Conservation (phyloP, 2,797 vertebrate genomes). For the Sebastiscus tertius region DNA sequence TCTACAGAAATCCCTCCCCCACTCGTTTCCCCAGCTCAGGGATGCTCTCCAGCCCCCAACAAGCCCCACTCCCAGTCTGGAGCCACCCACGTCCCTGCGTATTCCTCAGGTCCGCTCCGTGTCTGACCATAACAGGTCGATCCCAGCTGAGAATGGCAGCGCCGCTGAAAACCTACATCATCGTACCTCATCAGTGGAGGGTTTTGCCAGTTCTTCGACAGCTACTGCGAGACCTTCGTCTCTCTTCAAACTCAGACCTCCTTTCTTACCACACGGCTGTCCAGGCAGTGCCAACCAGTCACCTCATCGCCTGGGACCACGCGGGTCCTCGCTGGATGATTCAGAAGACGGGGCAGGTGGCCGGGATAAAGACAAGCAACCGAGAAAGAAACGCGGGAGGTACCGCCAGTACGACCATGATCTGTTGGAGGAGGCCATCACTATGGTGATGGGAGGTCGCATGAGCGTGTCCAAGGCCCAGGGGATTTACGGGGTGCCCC, state of each 20-base stretch:
- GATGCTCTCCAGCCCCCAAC: constrained; percentile 72
- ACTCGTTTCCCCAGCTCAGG: constrained; percentile 81
- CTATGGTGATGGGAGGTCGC: constrained; percentile 97
- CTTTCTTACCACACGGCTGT: constrained; percentile 64
- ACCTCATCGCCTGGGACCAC: constrained; percentile 68
- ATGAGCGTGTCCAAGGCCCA: constrained; percentile 99
- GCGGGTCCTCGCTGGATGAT: constrained; percentile 87
- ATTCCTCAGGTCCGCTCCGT: constrained; percentile 97
- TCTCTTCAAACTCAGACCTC: constrained; percentile 75
- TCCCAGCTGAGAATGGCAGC: constrained; percentile 88
- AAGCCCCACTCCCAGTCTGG: constrained; percentile 76
- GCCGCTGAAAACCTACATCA: constrained; percentile 91
- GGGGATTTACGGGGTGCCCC: constrained; percentile 97
- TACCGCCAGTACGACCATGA: constrained; percentile 98
- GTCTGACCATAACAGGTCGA: constrained; percentile 85
- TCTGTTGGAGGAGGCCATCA: constrained; percentile 97
- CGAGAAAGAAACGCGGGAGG: constrained; percentile 96
- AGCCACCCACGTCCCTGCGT: constrained; percentile 90
- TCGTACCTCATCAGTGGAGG: constrained; percentile 76
- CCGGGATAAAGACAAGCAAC: constrained; percentile 97
- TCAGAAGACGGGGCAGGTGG: constrained; percentile 90
- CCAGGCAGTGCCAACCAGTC: constrained; percentile 62
- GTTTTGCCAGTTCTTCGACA: constrained; percentile 50
- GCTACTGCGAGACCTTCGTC: constrained; percentile 61
- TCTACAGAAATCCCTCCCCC: constrained; percentile 91